These are phyloP conservation scores for Aelia acuminata DNA, from an alignment of 2,888 invertebrate species.

Conservation along the genomic window DNA sequence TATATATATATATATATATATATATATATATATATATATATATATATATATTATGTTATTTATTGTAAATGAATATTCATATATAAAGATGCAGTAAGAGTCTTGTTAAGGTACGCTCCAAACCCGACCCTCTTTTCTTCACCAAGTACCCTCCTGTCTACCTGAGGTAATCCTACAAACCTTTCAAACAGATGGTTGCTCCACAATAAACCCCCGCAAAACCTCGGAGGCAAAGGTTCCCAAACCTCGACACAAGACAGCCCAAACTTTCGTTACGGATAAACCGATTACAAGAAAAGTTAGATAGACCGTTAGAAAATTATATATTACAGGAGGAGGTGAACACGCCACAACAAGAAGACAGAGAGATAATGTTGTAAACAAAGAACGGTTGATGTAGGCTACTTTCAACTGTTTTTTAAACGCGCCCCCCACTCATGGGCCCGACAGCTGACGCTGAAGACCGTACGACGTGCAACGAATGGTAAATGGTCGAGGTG, in stretches of 20 bases:
- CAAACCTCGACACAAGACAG: neutral
- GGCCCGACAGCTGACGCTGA: neutral
- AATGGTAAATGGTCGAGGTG: neutral
- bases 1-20: too few relatives aligned
- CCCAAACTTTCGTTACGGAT: neutral
- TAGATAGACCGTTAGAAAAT: neutral
- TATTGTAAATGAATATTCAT: too few relatives aligned
- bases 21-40: too few relatives aligned
- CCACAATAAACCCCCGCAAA: neutral
- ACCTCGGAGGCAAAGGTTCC: neutral
- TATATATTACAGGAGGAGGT: neutral
- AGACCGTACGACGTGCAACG: neutral
- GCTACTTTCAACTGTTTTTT: neutral
- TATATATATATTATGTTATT: too few relatives aligned
- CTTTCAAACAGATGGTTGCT: neutral
- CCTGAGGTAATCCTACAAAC: neutral
- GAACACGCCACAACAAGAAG: neutral
- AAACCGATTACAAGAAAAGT: neutral
- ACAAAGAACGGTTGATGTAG: slow-evolving; percentile 1
- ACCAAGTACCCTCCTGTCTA: neutral
- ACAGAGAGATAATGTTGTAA: neutral
- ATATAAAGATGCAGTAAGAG: too few relatives aligned
- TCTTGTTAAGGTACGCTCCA: too few relatives aligned
- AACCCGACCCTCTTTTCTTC: too few relatives aligned
- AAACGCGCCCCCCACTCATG: neutral